Conservation (phyloP, 2,797 vertebrate species). For the Forpus xanthops region DNA sequence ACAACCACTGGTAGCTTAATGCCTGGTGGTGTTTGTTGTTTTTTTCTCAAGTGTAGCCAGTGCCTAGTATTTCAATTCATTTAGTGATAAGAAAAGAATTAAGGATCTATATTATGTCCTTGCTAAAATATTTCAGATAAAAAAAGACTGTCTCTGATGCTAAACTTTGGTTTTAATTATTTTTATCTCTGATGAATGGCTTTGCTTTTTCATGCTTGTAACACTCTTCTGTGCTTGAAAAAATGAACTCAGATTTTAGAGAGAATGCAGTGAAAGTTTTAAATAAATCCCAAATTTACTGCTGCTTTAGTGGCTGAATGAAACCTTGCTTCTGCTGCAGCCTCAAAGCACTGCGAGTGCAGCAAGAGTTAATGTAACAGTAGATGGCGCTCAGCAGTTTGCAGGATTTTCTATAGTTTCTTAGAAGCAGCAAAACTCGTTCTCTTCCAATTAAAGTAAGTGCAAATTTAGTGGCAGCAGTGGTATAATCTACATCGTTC, state of each 20-base stretch:
- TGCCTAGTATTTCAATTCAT: neutral
- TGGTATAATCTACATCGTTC: neutral
- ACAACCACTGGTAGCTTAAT: neutral
- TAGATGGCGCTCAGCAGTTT: constrained; percentile 51
- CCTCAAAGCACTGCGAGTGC: neutral
- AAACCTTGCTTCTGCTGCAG: neutral
- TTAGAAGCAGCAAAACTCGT: neutral
- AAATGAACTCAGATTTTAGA: neutral
- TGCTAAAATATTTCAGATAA: neutral
- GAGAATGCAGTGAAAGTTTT: neutral
- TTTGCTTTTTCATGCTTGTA: neutral
- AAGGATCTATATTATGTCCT: neutral
- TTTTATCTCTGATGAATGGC: neutral
- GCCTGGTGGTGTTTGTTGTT: neutral
- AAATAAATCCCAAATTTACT: neutral
- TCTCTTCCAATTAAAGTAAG: neutral
- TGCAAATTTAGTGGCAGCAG: neutral
- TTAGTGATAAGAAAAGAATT: neutral
- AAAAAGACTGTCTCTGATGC: neutral
- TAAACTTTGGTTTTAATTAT: neutral
- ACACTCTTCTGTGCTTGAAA: neutral
- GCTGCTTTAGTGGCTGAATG: neutral
- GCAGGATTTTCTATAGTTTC: neutral
- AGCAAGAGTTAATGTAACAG: neutral
- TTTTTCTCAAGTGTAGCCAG: rapidly evolving